Conservation (phyloP, 1,140 invertebrate genomes). For the Sesamia nonagrioides region DNA sequence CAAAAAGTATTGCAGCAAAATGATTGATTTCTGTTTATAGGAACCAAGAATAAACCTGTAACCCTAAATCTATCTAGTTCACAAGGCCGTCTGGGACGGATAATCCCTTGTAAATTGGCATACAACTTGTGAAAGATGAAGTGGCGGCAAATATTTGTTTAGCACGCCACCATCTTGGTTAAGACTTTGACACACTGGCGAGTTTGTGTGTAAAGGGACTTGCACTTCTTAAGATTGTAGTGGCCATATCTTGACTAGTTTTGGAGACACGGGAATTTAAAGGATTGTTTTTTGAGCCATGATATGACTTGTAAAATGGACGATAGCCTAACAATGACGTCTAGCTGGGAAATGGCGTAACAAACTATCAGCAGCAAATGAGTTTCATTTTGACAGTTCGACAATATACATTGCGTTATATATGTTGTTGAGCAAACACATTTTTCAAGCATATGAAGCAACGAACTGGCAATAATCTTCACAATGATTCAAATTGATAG, state of each 20-base stretch:
- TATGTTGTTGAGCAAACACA: too few species aligned
- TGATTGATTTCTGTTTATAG: too few species aligned
- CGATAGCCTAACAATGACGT: too few species aligned
- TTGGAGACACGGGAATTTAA: not conserved
- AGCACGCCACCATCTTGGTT: constrained; percentile 31
- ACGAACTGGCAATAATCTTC: too few species aligned
- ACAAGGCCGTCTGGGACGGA: constrained; percentile 11
- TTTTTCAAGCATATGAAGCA: too few species aligned
- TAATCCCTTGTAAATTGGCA: constrained; percentile 26
- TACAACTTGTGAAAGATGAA: constrained; percentile 34
- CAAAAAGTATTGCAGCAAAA: too few species aligned
- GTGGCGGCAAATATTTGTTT: constrained; percentile 46
- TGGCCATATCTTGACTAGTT: not conserved
- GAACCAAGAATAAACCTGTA: not conserved
- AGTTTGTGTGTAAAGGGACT: not conserved
- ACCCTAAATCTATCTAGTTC: not conserved
- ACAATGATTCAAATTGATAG: too few species aligned
- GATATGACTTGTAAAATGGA: too few species aligned
- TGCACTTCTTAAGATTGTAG: constrained; percentile 1
- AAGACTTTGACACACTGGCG: constrained; percentile 3
- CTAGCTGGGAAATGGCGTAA: too few species aligned
- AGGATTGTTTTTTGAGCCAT: not conserved
- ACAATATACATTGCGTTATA: too few species aligned
- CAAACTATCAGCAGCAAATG: too few species aligned
- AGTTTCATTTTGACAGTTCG: too few species aligned